Percentiles rank a stretch among this genome's conserved stretches.
These are phyloP conservation scores for Oppia nitens DNA, from an alignment of 1,140 invertebrate species.

Conservation along the genomic window DNA sequence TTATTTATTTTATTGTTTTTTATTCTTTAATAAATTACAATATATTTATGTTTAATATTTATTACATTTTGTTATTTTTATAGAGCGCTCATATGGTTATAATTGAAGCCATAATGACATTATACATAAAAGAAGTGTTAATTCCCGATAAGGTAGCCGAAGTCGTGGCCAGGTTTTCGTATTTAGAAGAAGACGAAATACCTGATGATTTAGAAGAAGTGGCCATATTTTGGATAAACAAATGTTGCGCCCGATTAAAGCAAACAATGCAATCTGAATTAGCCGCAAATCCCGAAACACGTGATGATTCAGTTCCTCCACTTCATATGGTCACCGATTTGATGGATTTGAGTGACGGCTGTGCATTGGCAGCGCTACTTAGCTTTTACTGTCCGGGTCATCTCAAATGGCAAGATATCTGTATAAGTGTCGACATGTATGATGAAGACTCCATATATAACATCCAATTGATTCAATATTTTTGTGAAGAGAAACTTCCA, in stretches of 20 bases:
- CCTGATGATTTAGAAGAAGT: constrained; percentile 57
- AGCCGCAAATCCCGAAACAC: neutral
- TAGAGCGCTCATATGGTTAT: constrained; percentile 89
- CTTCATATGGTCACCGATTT: constrained; percentile 35
- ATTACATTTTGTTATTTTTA: constrained; percentile 24
- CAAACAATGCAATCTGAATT: constrained; percentile 24
- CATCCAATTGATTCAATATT: constrained; percentile 67
- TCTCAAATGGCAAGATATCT: constrained; percentile 47
- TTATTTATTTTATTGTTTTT: neutral
- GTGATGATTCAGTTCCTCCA: constrained; percentile 11
- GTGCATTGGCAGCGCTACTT: constrained; percentile 67
- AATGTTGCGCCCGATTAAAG: constrained; percentile 57
- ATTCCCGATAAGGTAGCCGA: constrained; percentile 69
- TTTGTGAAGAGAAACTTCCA: constrained; percentile 62
- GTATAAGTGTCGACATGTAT: constrained; percentile 32
- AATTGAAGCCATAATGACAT: constrained; percentile 87
- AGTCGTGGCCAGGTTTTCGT: constrained; percentile 39
- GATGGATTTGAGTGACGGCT: constrained; percentile 74
- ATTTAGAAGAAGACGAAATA: neutral
- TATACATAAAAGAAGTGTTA: constrained; percentile 83
- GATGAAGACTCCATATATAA: constrained; percentile 84
- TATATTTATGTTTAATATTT: too few relatives aligned
- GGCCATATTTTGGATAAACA: constrained; percentile 76
- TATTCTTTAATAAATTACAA: neutral
- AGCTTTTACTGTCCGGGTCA: constrained; percentile 85